Evolutionary conservation across 2,888 invertebrate species (phyloP), one percentile per base, ranked within the genome.

Genomic region (Drosophila demipolita): DNA sequence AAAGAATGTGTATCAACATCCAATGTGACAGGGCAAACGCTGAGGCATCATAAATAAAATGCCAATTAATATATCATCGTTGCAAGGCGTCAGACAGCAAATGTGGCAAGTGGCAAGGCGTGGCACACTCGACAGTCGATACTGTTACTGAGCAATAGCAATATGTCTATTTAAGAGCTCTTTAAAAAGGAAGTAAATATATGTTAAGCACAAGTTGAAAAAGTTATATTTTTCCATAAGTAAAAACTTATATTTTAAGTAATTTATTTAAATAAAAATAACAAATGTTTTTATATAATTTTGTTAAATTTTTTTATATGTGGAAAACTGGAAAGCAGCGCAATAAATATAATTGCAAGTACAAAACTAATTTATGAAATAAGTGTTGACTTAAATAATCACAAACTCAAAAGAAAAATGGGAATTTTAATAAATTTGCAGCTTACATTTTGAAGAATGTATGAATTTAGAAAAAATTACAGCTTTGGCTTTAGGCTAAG

Each of bases 61-160:
- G 69, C 80, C 86, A 87, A 87, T 87, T 87, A 87, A 87, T 89
- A 89, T 89, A 87, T 87, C 86, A 82, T 75, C 76, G 75, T 77
- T 73, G 75, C 63, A 59, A 75, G 60, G 67, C 69, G 72, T 61
- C 68, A 60, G 70, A 72, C 68, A 69, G 54, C 8, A 49, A 61
- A 57, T 32, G 62, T 57, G 65, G 50, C 61, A 63, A 78, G 35
- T 57, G 60, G 38, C 62, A 35, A 50, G 55, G 33, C 58, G 40
- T 45, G 60, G 33, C 45, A 63, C 20, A 5, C 15, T 33, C 48
- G 23, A 26, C 36, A 55, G 7, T 17, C 9, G 23, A 8, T 26
- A 26, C 50, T 58, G 35, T 49, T 42, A 42, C 53, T 36, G 48
- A 49, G 62, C 58, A 49, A 35, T 26, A 45, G 58, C 58, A 54